Conservation (phyloP, 2,113 vertebrate genomes). For the Eolophus roseicapilla region DNA sequence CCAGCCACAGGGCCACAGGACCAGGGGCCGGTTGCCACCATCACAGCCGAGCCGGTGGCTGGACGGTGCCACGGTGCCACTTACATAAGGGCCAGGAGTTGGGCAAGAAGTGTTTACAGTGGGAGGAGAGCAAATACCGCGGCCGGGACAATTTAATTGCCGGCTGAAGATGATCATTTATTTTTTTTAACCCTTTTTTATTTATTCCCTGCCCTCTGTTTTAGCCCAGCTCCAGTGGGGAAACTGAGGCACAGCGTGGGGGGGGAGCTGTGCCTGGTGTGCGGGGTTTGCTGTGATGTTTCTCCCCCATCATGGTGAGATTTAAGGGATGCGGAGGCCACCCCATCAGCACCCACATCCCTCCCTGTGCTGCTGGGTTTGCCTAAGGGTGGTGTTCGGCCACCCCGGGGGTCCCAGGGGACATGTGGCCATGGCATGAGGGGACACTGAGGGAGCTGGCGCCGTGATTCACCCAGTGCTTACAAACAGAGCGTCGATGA, state of each 20-base stretch:
- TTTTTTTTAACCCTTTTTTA: not conserved
- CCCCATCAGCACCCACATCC: not conserved
- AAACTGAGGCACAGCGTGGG: not conserved
- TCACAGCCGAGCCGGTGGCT: not conserved
- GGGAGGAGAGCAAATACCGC: conserved; percentile 37
- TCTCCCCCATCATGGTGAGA: rapidly evolving
- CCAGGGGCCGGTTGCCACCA: not conserved
- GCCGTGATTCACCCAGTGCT: not conserved
- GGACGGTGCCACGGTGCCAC: not conserved
- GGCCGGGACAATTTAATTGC: conserved; percentile 62
- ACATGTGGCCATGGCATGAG: rapidly evolving
- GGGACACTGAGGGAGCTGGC: not conserved
- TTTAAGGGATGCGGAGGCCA: rapidly evolving
- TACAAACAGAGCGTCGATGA: not conserved
- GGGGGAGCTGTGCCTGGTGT: rapidly evolving
- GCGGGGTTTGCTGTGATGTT: not conserved
- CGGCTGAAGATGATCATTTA: not conserved
- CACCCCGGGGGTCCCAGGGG: rapidly evolving
- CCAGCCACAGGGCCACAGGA: not conserved
- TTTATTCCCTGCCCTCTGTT: not conserved
- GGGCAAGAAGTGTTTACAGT: conserved; percentile 40
- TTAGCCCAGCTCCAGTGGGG: not conserved
- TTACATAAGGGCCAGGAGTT: conserved; percentile 58
- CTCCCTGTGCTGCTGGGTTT: not conserved
- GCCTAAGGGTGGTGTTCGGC: rapidly evolving